A percentile compares a stretch with the other conserved stretches of the same genome.
These are phyloP conservation scores for Caenorhabditis afra DNA, from an alignment of 2,888 invertebrate species.

Conservation along the genomic window DNA sequence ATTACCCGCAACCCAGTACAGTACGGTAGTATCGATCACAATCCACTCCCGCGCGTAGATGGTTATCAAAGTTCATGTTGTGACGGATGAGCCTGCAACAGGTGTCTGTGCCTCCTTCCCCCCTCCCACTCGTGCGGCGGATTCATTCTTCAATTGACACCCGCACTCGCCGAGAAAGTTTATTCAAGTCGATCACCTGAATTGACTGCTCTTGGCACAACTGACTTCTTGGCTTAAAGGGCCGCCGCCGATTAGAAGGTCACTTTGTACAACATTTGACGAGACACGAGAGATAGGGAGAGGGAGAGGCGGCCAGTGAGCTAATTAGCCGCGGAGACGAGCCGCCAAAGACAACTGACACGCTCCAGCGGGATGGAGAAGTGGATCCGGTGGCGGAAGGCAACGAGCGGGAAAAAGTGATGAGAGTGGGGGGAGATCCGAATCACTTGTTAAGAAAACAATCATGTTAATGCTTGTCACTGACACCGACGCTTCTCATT, in stretches of 20 bases:
- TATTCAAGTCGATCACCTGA: slow-evolving; percentile 48
- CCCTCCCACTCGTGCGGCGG: not conserved
- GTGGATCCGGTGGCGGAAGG: slow-evolving; percentile 38
- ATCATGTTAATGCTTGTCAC: slow-evolving; percentile 61
- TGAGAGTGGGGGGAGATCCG: slow-evolving; percentile 4
- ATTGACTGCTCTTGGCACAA: slow-evolving; percentile 32
- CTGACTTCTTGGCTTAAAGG: slow-evolving; percentile 50
- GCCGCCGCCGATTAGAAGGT: slow-evolving; percentile 56
- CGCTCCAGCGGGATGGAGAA: slow-evolving; percentile 31
- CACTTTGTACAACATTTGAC: slow-evolving; percentile 62
- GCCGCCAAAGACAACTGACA: slow-evolving; percentile 63
- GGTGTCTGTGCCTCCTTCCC: slow-evolving; percentile 23
- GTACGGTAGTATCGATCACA: slow-evolving; percentile 27
- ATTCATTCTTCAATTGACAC: slow-evolving; percentile 43
- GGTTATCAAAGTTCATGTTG: slow-evolving; percentile 44
- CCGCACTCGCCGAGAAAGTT: slow-evolving; percentile 36
- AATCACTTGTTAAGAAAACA: slow-evolving; percentile 62
- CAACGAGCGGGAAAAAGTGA: slow-evolving; percentile 16
- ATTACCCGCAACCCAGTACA: not conserved
- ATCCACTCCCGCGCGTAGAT: slow-evolving; percentile 13
- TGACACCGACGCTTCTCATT: slow-evolving; percentile 48
- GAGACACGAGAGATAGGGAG: slow-evolving; percentile 18
- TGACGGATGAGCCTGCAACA: slow-evolving; percentile 45
- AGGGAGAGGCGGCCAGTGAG: slow-evolving; percentile 25
- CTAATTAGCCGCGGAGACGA: slow-evolving; percentile 51